Evolutionary conservation across 2,797 vertebrate genomes (phyloP).

Genomic region (Luscinia luscinia): DNA sequence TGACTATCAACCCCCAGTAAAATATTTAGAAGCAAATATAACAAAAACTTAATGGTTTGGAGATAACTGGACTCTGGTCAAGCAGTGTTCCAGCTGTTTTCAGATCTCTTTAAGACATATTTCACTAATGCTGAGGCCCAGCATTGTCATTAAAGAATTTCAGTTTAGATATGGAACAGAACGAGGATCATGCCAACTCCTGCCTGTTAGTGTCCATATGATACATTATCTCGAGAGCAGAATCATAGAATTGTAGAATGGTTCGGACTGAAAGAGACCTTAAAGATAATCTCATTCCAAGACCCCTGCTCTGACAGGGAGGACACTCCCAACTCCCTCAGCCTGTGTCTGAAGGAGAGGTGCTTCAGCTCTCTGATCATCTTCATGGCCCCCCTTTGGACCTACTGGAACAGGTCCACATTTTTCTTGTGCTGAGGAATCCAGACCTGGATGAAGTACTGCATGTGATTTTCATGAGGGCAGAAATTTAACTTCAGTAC

Average conservation of each 20-base stretch:
- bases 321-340: neutral
- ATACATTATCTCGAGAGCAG: fast-evolving
- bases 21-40: neutral
- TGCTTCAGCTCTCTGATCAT: neutral
- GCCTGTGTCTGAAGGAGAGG: no score
- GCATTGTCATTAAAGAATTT: neutral
- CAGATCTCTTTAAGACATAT: neutral
- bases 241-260: neutral
- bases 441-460: neutral
- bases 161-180: neutral
- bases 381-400: neutral
- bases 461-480: neutral
- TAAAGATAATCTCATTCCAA: neutral
- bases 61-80: neutral
- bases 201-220: neutral
- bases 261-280: neutral
- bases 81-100: neutral
- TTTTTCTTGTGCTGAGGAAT: neutral
- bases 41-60: neutral
- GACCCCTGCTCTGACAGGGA: neutral
- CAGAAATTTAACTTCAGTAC: neutral
- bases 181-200: neutral
- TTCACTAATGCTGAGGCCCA: neutral
- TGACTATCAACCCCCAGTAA: neutral
- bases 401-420: neutral